phyloP scores from a whole-genome alignment of 2,888 invertebrate genomes.

The Heteropelma amictum region DNA sequence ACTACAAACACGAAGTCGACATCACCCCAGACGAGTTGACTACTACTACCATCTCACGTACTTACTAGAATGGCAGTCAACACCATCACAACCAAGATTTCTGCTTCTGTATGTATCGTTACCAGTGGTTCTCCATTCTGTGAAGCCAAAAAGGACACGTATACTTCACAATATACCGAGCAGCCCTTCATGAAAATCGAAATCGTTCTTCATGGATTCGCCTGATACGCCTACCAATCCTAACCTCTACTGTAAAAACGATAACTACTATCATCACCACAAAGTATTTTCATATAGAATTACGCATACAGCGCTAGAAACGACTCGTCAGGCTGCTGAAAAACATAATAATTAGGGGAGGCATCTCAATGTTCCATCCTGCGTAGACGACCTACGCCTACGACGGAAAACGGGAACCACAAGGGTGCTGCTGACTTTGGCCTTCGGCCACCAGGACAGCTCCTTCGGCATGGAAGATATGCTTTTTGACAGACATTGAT shows the following conservation, averaged over 20 bases:
- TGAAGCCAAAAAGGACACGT: not conserved
- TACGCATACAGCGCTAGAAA: not conserved
- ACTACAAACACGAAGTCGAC: conserved; percentile 43
- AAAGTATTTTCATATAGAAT: too few species aligned
- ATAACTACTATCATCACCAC: not conserved
- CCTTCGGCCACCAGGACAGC: not conserved
- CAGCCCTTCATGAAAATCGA: not conserved
- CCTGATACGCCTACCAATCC: not conserved
- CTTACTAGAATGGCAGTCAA: conserved; percentile 54
- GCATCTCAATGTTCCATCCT: not conserved
- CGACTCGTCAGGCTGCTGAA: not conserved
- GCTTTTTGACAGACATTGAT: conserved; percentile 49
- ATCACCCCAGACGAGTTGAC: conserved; percentile 18
- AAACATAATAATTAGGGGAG: not conserved
- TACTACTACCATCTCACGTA: conserved; percentile 40
- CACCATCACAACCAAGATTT: conserved; percentile 46
- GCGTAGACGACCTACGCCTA: not conserved
- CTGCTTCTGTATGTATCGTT: conserved; percentile 19
- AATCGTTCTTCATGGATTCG: conserved; percentile 6
- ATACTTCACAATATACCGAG: conserved; percentile 1
- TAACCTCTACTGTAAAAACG: too few species aligned
- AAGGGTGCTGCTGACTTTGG: too few species aligned
- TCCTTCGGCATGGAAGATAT: conserved; percentile 21
- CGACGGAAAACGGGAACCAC: not conserved
- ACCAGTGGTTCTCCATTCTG: conserved; percentile 62